Base-by-base conservation (phyloP, 1,140 invertebrate species). In the Lepidurus packardi region DNA sequence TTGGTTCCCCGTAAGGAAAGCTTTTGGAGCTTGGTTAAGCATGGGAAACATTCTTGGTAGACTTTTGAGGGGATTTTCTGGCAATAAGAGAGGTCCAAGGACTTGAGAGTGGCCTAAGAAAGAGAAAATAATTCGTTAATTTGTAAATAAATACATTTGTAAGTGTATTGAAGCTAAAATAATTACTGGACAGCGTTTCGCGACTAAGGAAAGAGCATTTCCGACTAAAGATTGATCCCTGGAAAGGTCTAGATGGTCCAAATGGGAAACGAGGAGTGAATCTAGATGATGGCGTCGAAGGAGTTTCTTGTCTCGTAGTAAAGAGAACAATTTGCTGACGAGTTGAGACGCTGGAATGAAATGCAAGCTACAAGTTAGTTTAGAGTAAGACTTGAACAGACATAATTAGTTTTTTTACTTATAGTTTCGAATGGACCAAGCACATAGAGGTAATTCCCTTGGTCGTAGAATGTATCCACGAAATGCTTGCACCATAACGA, bases 51-150 rank as follows among this genome's bases (percentile, higher is more conserved):
- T 41, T 80, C 76, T 76, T 80, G 75, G 21, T 73, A 78, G 11
- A 80, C 76, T 77, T 77, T 79, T 25, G 73, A 44, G 16, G 79
- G 73, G 16, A 80, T 80, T 74, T 80, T 80, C 41, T 73, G 76
- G 45, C 79, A 80, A 41, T 41, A 79, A 13, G 42, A 16, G 21
- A 80, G 73, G 11, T 74, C 43, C 53, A 80, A 74, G 13, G 73
- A 25, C 43, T 78, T 80, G 10, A 80, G 73, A 34, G 24, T 47
- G 24, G 11, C 45, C 79, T 80, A n/a, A 79, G 34, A 7, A 25
- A 9, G 73, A 77, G 76, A 65, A 1, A 21, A 79, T 43, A 65
- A 45, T 41, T 78, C 16, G 47, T 25, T 78, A 43, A 75, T 41
- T 21, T 7, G 2, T 53, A 25, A 74, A 74, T 1, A 74, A 34